Conservation (phyloP, 1,140 invertebrate genomes). For the Procambarus virginalis region DNA sequence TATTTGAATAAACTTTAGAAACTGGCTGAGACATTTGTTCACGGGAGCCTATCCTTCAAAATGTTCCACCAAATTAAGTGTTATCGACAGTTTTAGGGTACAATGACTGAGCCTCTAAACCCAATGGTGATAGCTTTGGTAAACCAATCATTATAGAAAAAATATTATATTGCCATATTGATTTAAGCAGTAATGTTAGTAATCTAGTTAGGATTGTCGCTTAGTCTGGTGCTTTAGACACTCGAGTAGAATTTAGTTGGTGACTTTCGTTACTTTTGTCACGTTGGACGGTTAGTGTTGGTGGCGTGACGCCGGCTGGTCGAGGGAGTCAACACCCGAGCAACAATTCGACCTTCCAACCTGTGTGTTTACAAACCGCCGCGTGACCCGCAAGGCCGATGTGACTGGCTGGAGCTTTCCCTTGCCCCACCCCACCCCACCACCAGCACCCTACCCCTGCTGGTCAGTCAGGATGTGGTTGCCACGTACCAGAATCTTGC, state of each 20-base stretch:
- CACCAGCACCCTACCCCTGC: not conserved
- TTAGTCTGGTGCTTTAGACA: not conserved
- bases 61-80: too few species aligned
- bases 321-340: not conserved
- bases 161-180: not conserved
- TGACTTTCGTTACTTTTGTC: not conserved
- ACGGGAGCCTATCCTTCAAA: too few species aligned
- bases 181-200: not conserved
- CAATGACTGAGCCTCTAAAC: too few species aligned
- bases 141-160: too few species aligned
- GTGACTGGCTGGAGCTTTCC: not conserved
- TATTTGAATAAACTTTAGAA: too few species aligned
- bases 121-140: too few species aligned
- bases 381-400: conserved; percentile 14
- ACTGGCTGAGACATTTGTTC: too few species aligned
- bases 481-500: not conserved
- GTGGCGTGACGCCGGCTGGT: not conserved
- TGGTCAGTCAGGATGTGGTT: not conserved
- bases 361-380: not conserved
- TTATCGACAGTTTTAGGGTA: too few species aligned
- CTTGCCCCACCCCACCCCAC: not conserved
- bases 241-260: not conserved
- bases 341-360: conserved; percentile 14
- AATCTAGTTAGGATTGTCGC: not conserved
- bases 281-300: not conserved